These are phyloP conservation scores for Tigriopus japonicus DNA, from an alignment of 1,140 invertebrate genomes.

Conservation along the genomic window DNA sequence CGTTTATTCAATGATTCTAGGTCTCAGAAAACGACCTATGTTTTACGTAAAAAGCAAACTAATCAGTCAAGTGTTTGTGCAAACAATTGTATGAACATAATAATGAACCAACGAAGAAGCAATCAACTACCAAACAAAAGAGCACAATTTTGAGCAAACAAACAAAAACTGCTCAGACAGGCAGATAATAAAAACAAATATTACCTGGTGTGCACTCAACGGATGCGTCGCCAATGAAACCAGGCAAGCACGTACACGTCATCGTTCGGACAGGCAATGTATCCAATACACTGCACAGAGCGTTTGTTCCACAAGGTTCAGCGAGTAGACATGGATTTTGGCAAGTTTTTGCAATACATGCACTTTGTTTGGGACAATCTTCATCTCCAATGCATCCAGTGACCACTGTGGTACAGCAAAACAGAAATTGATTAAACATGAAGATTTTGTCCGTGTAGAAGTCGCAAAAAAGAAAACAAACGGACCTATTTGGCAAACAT, in stretches of 20 bases:
- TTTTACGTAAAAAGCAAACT: too few species aligned
- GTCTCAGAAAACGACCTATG: too few species aligned
- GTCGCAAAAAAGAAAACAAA: not conserved
- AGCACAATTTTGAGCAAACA: too few species aligned
- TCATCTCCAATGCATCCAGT: conserved; percentile 21
- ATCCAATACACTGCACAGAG: conserved; percentile 60
- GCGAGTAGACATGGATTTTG: conserved; percentile 17
- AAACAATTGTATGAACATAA: too few species aligned
- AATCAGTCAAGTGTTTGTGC: too few species aligned
- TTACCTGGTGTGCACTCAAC: conserved; percentile 22
- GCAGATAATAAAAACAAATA: too few species aligned
- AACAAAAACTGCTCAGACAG: too few species aligned
- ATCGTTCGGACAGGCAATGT: conserved; percentile 45
- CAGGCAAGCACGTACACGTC: conserved; percentile 21
- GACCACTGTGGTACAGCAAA: conserved; percentile 23
- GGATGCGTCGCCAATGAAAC: conserved; percentile 22
- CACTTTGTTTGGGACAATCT: conserved; percentile 20
- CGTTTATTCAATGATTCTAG: too few species aligned
- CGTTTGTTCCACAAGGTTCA: conserved; percentile 32
- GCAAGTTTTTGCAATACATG: conserved; percentile 20
- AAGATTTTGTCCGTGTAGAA: too few species aligned
- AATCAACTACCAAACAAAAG: too few species aligned
- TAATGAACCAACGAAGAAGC: too few species aligned
- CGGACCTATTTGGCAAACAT: conserved; percentile 22
- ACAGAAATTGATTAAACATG: conserved; percentile 13